These are phyloP conservation scores for Australoheros facetus DNA, from an alignment of 2,797 vertebrate genomes.

Conservation along the genomic window DNA sequence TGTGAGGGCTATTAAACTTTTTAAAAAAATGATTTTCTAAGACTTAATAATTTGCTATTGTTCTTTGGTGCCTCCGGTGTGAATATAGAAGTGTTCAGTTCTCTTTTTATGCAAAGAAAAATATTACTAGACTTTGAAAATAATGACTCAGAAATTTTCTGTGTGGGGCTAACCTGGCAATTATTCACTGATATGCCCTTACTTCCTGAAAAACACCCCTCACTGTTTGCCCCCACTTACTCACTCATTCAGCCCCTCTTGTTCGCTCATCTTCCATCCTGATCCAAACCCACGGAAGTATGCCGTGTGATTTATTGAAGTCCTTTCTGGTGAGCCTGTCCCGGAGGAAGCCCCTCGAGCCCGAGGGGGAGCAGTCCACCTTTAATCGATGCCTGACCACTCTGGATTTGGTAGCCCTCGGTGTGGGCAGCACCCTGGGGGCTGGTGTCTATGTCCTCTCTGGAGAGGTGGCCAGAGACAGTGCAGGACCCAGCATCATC, in stretches of 20 bases:
- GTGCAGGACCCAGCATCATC: slow-evolving; percentile 86
- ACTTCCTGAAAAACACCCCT: not conserved
- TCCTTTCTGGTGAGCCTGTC: slow-evolving; percentile 73
- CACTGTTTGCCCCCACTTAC: slow-evolving; percentile 5
- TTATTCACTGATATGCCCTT: slow-evolving; percentile 61
- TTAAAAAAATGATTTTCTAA: not conserved
- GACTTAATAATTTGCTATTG: not conserved
- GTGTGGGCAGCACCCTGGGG: slow-evolving; percentile 85
- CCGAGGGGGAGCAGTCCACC: slow-evolving; percentile 73
- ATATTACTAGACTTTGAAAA: not conserved
- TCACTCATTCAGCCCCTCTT: slow-evolving; percentile 28
- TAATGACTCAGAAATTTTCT: not conserved
- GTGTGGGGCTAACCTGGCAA: slow-evolving; percentile 46
- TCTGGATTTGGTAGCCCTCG: slow-evolving; percentile 84
- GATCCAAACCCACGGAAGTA: slow-evolving; percentile 55
- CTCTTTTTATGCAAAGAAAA: not conserved
- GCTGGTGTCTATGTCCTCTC: slow-evolving; percentile 87
- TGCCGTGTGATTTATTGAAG: slow-evolving; percentile 36
- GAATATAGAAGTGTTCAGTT: not conserved
- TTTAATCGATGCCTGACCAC: slow-evolving; percentile 85
- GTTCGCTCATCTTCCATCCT: slow-evolving; percentile 1
- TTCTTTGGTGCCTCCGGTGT: not conserved
- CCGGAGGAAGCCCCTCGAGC: slow-evolving; percentile 81
- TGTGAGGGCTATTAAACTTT: not conserved
- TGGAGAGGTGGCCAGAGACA: slow-evolving; percentile 86